phyloP scores from a whole-genome alignment of 2,113 vertebrate genomes.

The Panthera leo region DNA sequence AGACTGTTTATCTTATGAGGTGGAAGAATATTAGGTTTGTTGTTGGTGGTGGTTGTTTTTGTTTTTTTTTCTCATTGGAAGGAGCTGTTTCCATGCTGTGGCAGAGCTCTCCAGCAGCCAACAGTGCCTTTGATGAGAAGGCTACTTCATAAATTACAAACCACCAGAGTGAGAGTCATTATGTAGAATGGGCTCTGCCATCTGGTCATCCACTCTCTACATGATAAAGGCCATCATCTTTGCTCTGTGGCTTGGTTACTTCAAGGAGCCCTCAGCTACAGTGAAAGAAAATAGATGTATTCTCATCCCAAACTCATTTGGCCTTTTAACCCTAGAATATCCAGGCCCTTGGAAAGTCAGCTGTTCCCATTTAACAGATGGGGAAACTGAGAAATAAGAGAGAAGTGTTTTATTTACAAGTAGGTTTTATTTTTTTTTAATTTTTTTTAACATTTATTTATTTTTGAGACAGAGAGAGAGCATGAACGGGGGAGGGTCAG shows the following conservation, averaged over 20 bases:
- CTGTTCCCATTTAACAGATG: conserved; percentile 7
- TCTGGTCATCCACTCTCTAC: conserved; percentile 61
- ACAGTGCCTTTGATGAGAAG: conserved; percentile 27
- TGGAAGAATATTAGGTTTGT: too few relatives aligned
- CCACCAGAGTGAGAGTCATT: conserved; percentile 48
- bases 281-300: background rate
- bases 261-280: conserved; percentile 38
- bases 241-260: conserved; percentile 48
- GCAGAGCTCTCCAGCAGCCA: conserved; percentile 3
- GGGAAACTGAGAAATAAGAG: background rate
- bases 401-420: background rate
- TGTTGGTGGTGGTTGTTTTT: background rate
- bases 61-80: background rate
- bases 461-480: too few relatives aligned
- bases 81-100: conserved; percentile 32
- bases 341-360: background rate
- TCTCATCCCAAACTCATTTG: background rate
- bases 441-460: too few relatives aligned
- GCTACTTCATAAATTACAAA: conserved; percentile 75
- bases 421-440: background rate
- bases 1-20: background rate
- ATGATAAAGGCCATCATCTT: conserved; percentile 61
- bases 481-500: too few relatives aligned
- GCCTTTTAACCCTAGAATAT: background rate
- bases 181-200: conserved; percentile 58